These are phyloP conservation scores for Astyanax mexicanus DNA, from an alignment of 2,797 vertebrate species.

Conservation along the genomic window DNA sequence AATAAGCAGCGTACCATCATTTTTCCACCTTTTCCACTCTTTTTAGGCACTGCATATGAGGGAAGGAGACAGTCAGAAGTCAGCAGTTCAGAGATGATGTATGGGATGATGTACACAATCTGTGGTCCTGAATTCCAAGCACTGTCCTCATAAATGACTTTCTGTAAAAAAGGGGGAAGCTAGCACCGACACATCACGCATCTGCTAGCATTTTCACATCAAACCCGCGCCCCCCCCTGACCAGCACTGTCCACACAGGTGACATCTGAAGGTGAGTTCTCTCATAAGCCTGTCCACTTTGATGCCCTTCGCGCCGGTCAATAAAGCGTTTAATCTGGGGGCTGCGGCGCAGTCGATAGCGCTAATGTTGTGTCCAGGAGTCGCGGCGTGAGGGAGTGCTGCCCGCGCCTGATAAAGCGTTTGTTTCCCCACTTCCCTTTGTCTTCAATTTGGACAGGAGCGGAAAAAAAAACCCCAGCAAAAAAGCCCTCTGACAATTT, in stretches of 20 bases:
- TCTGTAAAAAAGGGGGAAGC: neutral
- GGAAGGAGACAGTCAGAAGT: no score
- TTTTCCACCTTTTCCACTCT: no score
- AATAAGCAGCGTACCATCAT: no score
- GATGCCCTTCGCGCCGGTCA: slow-evolving; percentile 76
- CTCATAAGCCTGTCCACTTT: slow-evolving; percentile 59
- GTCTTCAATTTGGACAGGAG: slow-evolving; percentile 75
- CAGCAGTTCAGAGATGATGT: no score
- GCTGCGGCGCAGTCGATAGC: slow-evolving; percentile 74
- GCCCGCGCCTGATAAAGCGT: slow-evolving; percentile 79
- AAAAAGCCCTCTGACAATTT: slow-evolving; percentile 76
- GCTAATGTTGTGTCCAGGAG: slow-evolving; percentile 71
- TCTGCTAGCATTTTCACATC: slow-evolving; percentile 4
- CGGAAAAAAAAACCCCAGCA: slow-evolving; percentile 61
- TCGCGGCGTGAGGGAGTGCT: slow-evolving; percentile 72
- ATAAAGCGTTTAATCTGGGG: slow-evolving; percentile 84
- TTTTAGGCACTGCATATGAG: no score
- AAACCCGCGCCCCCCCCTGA: slow-evolving; percentile 39
- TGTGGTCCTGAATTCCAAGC: slow-evolving; percentile 2
- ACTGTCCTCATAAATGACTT: neutral
- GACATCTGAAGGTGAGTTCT: slow-evolving; percentile 79
- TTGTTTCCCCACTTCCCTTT: slow-evolving; percentile 77
- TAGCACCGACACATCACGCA: neutral
- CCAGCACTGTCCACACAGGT: slow-evolving; percentile 55
- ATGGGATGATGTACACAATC: neutral